phyloP scores from a whole-genome alignment of 1,140 invertebrate genomes.

The Cataglyphis hispanica region DNA sequence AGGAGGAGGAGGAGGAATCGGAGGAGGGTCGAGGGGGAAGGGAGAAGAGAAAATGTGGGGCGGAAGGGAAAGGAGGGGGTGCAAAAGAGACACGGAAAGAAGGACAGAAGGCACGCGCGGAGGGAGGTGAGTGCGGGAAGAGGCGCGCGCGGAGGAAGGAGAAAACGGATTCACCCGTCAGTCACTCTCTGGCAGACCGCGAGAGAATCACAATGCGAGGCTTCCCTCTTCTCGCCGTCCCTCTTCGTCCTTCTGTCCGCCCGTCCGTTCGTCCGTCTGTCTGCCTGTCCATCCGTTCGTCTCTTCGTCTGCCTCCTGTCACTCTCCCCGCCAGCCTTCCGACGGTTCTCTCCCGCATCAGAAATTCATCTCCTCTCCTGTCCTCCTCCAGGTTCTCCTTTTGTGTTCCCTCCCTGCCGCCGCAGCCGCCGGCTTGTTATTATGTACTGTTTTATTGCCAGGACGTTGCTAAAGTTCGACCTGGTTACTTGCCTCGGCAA shows the following conservation, averaged over 20 bases:
- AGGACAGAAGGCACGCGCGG: conserved; percentile 49
- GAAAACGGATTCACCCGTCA: conserved; percentile 85
- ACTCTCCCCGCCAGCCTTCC: conserved; percentile 81
- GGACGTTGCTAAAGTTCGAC: conserved; percentile 60
- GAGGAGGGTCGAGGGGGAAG: not conserved
- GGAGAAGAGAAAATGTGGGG: no score
- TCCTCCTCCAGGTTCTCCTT: conserved; percentile 74
- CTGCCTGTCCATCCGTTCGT: conserved; percentile 75
- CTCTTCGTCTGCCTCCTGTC: conserved; percentile 78
- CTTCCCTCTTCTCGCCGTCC: conserved; percentile 71
- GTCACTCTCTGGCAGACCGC: conserved; percentile 84
- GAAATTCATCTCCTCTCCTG: conserved; percentile 83
- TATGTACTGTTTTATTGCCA: conserved; percentile 76
- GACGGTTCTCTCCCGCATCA: conserved; percentile 77
- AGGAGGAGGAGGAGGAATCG: not conserved
- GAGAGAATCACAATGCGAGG: conserved; percentile 85
- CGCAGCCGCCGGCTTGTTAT: conserved; percentile 67
- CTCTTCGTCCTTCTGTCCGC: conserved; percentile 72
- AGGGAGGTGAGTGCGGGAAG: conserved; percentile 55
- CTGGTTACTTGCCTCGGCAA: conserved; percentile 51
- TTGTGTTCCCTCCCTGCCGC: conserved; percentile 71
- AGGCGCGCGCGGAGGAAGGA: conserved; percentile 71
- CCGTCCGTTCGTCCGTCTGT: conserved; percentile 66
- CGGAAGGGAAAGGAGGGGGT: not conserved
- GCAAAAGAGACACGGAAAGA: conserved; percentile 48